These are phyloP conservation scores for Otolemur crassicaudatus DNA, from an alignment of 2,797 vertebrate genomes.

Conservation along the genomic window DNA sequence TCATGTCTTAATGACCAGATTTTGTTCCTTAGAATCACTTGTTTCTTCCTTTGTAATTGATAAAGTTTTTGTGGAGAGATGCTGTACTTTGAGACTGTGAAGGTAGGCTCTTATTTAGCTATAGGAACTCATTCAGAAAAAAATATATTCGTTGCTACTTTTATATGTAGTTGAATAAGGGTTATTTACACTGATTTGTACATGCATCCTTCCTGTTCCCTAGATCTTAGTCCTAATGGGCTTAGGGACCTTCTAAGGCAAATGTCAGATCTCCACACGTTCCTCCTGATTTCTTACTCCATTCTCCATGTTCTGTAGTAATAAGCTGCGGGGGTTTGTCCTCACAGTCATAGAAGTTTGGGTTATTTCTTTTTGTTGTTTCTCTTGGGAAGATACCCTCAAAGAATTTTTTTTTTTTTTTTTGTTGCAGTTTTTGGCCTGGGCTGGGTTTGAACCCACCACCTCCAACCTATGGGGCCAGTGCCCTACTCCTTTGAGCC, in stretches of 20 bases:
- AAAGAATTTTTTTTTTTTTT: neutral
- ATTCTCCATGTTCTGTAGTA: neutral
- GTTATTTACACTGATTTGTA: neutral
- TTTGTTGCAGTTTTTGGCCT: too few species aligned
- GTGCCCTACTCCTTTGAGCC: too few species aligned
- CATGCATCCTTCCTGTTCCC: neutral
- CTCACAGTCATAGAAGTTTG: neutral
- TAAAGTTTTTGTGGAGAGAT: neutral
- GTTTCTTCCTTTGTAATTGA: neutral
- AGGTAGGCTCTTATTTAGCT: neutral
- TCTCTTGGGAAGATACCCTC: neutral
- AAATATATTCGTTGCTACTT: neutral
- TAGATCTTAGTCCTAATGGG: neutral
- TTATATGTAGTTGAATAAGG: neutral
- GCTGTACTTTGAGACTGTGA: neutral
- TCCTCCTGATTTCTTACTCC: neutral
- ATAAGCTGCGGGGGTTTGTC: neutral
- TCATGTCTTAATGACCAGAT: neutral
- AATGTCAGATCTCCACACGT: neutral
- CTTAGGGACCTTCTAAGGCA: neutral
- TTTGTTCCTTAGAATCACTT: neutral
- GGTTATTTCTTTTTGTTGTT: neutral
- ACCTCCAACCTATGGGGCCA: too few species aligned
- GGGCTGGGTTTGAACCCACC: too few species aligned
- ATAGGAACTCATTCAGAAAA: neutral